These are phyloP conservation scores for Drosophila pruinosa DNA, from an alignment of 1,140 invertebrate species.

Conservation along the genomic window DNA sequence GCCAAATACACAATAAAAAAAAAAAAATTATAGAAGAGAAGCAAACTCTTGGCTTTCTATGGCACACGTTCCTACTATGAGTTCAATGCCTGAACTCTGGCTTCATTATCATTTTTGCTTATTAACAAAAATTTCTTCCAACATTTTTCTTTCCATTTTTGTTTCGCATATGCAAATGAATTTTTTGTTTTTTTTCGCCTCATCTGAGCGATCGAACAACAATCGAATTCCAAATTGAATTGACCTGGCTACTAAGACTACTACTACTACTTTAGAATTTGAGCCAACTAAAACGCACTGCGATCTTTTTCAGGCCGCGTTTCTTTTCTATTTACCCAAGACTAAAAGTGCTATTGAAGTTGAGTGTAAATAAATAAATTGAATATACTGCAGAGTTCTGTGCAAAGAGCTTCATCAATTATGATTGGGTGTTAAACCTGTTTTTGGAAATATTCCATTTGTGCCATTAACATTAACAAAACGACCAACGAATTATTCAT, in stretches of 20 bases:
- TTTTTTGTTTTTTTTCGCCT: neutral
- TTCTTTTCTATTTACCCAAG: neutral
- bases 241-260: neutral
- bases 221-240: neutral
- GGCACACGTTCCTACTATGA: constrained; percentile 1
- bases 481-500: neutral
- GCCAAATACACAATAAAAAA: neutral
- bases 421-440: neutral
- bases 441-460: neutral
- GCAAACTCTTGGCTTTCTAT: constrained; percentile 16
- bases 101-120: constrained; percentile 48
- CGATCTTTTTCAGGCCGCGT: neutral
- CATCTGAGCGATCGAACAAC: constrained; percentile 2
- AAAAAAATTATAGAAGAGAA: neutral
- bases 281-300: neutral
- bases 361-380: neutral
- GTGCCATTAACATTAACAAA: neutral
- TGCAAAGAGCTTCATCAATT: neutral
- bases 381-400: neutral
- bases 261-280: neutral
- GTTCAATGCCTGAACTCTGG: constrained; percentile 41
- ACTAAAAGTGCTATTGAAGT: neutral
- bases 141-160: constrained; percentile 4
- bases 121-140: constrained; percentile 20
- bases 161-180: constrained; percentile 48